phyloP scores from a whole-genome alignment of 1,140 invertebrate species.

The Bombus haemorrhoidalis region DNA sequence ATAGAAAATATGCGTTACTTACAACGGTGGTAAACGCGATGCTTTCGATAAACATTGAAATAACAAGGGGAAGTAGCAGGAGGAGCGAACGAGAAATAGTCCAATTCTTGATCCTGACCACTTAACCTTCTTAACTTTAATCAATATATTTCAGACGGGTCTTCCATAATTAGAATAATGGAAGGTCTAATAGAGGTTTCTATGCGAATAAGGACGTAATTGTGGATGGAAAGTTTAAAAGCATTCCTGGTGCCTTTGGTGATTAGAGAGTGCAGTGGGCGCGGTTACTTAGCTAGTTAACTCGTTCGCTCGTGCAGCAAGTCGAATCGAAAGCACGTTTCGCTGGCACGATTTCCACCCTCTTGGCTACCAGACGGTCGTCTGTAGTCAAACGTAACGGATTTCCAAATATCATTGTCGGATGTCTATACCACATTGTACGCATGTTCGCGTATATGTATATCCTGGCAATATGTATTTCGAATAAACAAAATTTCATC shows the following conservation, averaged over 20 bases:
- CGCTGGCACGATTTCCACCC: constrained; percentile 20
- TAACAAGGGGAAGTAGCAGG: neutral
- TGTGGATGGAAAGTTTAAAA: constrained; percentile 47
- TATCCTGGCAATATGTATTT: neutral
- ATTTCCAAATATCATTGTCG: constrained; percentile 19
- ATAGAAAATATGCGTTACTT: neutral
- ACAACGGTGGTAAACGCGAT: neutral
- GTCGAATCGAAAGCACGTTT: constrained; percentile 32
- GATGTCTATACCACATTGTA: too few species aligned
- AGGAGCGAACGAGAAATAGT: neutral
- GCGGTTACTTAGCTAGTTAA: constrained; percentile 52
- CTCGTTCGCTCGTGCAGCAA: constrained; percentile 9
- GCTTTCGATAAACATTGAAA: neutral
- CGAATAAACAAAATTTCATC: neutral
- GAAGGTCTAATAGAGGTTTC: constrained; percentile 20
- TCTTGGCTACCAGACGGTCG: neutral
- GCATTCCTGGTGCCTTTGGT: constrained; percentile 37
- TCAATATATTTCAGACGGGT: constrained; percentile 28
- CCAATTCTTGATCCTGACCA: neutral
- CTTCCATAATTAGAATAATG: constrained; percentile 42
- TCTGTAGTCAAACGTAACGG: neutral
- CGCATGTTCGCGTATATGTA: too few species aligned
- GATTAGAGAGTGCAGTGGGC: constrained; percentile 47
- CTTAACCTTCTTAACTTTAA: constrained; percentile 23
- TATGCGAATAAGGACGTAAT: constrained; percentile 24